Conservation (phyloP, 1,140 invertebrate genomes). For the Sarcophaga bullata region DNA sequence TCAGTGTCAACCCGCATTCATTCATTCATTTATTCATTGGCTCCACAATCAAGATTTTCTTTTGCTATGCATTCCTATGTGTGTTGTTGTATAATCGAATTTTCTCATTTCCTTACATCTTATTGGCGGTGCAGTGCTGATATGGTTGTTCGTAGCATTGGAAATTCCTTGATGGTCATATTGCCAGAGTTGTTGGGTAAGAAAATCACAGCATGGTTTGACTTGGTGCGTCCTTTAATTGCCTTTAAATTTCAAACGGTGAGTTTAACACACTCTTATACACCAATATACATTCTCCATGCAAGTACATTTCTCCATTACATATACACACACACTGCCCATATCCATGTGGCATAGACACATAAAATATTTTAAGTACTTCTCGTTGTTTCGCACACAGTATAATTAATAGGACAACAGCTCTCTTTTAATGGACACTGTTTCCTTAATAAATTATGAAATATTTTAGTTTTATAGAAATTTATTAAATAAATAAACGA, state of each 20-base stretch:
- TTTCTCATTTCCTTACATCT: background rate
- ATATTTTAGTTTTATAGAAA: no score
- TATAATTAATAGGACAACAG: background rate
- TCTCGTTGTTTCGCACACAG: no score
- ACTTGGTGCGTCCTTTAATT: conserved; percentile 88
- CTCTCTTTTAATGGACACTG: background rate
- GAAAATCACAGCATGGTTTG: conserved; percentile 91
- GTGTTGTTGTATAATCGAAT: background rate
- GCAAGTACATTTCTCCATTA: background rate
- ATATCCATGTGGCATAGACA: no score
- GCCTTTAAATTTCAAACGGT: conserved; percentile 94
- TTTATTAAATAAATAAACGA: no score
- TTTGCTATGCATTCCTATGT: background rate
- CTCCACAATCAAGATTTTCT: background rate
- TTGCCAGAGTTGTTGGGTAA: conserved; percentile 87
- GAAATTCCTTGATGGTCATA: conserved; percentile 91
- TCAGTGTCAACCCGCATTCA: conserved; percentile 17
- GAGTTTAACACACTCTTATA: conserved; percentile 65
- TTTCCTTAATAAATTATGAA: background rate
- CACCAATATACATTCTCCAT: background rate
- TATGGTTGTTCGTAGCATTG: conserved; percentile 89
- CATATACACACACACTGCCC: conserved; percentile 12
- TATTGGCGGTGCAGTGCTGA: conserved; percentile 72
- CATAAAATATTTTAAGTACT: no score
- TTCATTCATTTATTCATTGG: background rate